Conservation (phyloP, 1,140 invertebrate species). For the Macrosteles quadrilineatus region DNA sequence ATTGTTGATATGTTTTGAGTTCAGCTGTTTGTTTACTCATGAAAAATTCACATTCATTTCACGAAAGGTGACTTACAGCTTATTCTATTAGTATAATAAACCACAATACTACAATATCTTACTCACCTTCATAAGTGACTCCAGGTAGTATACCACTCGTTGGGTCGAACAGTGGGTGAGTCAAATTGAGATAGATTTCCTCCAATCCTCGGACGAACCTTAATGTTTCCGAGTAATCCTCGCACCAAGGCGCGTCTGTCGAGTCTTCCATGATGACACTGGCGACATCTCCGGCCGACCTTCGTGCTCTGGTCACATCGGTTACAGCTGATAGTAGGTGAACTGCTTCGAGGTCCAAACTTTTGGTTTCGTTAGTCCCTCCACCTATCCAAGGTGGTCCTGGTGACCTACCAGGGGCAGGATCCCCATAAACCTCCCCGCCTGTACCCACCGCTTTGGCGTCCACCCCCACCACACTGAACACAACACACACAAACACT, state of each 20-base stretch:
- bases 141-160: neutral
- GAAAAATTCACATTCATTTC: too few species aligned
- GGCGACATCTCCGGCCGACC: too few species aligned
- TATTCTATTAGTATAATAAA: too few species aligned
- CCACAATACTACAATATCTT: too few species aligned
- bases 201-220: neutral
- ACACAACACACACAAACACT: neutral
- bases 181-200: neutral
- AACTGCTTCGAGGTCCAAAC: too few species aligned
- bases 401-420: neutral
- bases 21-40: too few species aligned
- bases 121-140: slow-evolving; percentile 8
- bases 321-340: too few species aligned
- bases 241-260: neutral
- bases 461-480: neutral
- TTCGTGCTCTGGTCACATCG: too few species aligned
- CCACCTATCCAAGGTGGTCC: neutral
- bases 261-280: neutral
- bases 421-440: slow-evolving; percentile 12
- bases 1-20: too few species aligned
- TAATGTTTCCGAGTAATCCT: neutral
- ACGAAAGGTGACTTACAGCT: too few species aligned
- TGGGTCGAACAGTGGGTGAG: neutral
- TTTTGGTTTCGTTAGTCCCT: too few species aligned
- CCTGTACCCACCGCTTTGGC: slow-evolving; percentile 10